These are phyloP conservation scores for Pteronura brasiliensis DNA, from an alignment of 2,113 vertebrate genomes.

Conservation along the genomic window DNA sequence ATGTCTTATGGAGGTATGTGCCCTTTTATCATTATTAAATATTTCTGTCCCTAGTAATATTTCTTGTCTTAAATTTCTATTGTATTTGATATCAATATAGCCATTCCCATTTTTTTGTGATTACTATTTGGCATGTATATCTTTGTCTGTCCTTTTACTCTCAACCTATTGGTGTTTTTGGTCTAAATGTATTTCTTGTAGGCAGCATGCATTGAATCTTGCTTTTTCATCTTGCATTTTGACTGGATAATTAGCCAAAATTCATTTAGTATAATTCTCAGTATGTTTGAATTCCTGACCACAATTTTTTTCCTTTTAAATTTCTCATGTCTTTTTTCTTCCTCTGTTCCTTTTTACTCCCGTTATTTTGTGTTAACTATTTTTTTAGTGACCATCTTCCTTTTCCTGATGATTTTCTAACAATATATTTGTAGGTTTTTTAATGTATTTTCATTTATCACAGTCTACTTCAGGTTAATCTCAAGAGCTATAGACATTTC, in stretches of 20 bases:
- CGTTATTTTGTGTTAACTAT: neutral
- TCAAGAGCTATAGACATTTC: neutral
- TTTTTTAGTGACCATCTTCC: neutral
- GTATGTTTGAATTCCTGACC: neutral
- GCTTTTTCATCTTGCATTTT: neutral
- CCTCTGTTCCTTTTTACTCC: neutral
- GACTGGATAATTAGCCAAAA: neutral
- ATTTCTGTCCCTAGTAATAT: neutral
- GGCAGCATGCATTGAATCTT: neutral
- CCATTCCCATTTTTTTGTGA: neutral
- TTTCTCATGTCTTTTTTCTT: neutral
- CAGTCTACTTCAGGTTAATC: neutral
- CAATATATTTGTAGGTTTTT: neutral
- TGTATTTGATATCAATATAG: neutral
- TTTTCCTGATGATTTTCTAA: neutral
- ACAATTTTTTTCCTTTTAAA: neutral
- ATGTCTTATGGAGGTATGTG: neutral
- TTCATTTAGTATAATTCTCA: neutral
- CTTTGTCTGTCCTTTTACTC: neutral
- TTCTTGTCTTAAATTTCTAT: neutral
- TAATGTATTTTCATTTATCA: neutral
- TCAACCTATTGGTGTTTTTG: neutral
- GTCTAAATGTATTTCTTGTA: neutral
- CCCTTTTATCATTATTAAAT: neutral
- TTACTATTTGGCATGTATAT: neutral